Base-by-base conservation (phyloP, 2,888 invertebrate genomes). In the Linnaemya vulpina region DNA sequence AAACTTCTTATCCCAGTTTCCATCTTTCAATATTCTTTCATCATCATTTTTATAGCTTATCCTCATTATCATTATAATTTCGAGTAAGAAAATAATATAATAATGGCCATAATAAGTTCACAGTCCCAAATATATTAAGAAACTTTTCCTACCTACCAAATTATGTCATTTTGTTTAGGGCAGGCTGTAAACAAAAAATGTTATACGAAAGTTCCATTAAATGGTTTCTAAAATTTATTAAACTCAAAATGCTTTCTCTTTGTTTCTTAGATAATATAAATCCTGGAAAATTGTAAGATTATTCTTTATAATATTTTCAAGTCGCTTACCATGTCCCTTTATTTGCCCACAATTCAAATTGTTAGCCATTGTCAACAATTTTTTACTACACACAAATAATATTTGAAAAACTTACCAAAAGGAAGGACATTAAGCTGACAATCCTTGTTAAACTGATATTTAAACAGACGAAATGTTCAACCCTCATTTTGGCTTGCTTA, bases 391-490 rank as follows among this genome's bases (percentile, higher is more conserved):
- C 67, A 77, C 62, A 62, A 83, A 78, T 40, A 74, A 43, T 63
- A 62, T 63, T 63, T 67, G 62, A 62, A 10, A 53, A 25, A 8
- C 20, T 17, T 40, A 75, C 25, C 53, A 74, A 30, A 62, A 73
- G 22, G 67, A 35, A 15, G 46, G 67, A 49, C 38, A 46, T 62
- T 78, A 68, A 68, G 73, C 62, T 46, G 38, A 53, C 60, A 71
- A 76, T 76, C 65, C 63, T 71, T 76, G 55, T 55, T 65, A 73
- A 83, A 67, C 70, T 60, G 35, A n/a, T 51, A 71, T 71, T 76
- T 63, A 58, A 22, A 20, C 20, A 38, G 4, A 53, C 9, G 8
- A 20, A 17, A 17, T 1, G 51, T 4, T 11, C 46, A 55, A 60
- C 13, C 17, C 55, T 20, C 20, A 1, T 5, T 70, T 62, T 53